A percentile compares a stretch with the other conserved stretches of the same genome.
These are phyloP conservation scores for Ormia ochracea DNA, from an alignment of 2,888 invertebrate species.

Conservation along the genomic window DNA sequence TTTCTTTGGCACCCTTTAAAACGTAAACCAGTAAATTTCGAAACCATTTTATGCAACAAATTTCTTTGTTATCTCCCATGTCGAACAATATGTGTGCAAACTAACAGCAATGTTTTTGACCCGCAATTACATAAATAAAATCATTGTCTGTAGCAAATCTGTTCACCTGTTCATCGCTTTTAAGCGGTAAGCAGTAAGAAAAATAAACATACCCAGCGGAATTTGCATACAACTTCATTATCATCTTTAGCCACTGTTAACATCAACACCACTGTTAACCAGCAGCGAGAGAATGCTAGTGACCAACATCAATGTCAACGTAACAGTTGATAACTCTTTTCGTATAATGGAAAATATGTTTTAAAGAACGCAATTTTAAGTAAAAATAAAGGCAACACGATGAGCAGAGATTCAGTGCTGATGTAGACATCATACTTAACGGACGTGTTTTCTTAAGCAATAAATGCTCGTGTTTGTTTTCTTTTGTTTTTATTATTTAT, in stretches of 20 bases:
- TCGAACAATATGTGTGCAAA: not conserved
- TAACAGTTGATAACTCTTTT: slow-evolving; percentile 31
- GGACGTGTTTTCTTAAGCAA: slow-evolving; percentile 28
- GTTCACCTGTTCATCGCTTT: slow-evolving; percentile 16
- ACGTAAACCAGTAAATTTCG: too few relatives aligned
- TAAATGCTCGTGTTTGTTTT: not conserved
- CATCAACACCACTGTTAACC: slow-evolving; percentile 10
- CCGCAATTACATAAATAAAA: slow-evolving; percentile 35
- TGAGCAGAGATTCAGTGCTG: slow-evolving; percentile 45
- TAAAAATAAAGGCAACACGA: slow-evolving; percentile 32
- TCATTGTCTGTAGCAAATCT: slow-evolving; percentile 7
- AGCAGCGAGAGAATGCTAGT: not conserved
- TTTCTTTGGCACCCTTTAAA: not conserved
- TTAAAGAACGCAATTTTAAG: not conserved
- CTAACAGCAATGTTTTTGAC: not conserved
- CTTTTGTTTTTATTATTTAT: not conserved
- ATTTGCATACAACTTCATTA: slow-evolving; percentile 28
- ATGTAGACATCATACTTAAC: slow-evolving; percentile 17
- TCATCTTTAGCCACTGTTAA: slow-evolving; percentile 2
- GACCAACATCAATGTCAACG: slow-evolving; percentile 38
- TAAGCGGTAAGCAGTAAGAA: not conserved
- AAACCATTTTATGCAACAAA: not conserved
- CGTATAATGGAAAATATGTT: slow-evolving; percentile 13
- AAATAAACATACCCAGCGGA: not conserved
- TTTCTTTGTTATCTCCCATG: not conserved